These are phyloP conservation scores for Melanotaenia boesemani DNA, from an alignment of 2,797 vertebrate species.

Conservation along the genomic window DNA sequence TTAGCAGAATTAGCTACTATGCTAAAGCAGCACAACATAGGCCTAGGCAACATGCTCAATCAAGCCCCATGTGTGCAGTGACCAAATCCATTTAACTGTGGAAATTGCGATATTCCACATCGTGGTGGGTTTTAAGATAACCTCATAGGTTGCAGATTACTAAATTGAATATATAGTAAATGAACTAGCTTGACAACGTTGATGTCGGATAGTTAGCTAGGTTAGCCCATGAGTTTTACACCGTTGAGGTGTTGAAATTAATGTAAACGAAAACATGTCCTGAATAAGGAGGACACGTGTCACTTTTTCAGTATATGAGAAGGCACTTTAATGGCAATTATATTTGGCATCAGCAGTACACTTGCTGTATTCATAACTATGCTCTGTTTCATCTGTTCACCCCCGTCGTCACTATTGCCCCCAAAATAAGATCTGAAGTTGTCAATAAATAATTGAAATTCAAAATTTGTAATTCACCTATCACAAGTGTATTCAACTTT, in stretches of 20 bases:
- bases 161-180: neutral
- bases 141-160: too few relatives aligned
- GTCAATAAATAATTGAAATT: neutral
- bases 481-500: neutral
- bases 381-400: neutral
- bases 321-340: neutral
- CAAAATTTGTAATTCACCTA: neutral
- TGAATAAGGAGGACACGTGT: neutral
- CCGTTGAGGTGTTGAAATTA: neutral
- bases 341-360: neutral
- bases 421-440: neutral
- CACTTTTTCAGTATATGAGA: neutral
- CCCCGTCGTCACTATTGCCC: neutral
- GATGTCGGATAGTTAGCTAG: neutral
- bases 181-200: neutral
- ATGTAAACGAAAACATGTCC: neutral
- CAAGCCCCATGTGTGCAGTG: constrained; percentile 20
- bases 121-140: accelerated
- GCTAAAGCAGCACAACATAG: constrained; percentile 27
- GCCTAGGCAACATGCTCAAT: constrained; percentile 38
- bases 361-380: neutral
- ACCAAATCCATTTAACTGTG: constrained; percentile 17
- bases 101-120: neutral
- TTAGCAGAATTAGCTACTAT: constrained; percentile 40
- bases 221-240: constrained; percentile 21